Conservation (phyloP, 1,140 invertebrate species). For the Bicyclus anynana region DNA sequence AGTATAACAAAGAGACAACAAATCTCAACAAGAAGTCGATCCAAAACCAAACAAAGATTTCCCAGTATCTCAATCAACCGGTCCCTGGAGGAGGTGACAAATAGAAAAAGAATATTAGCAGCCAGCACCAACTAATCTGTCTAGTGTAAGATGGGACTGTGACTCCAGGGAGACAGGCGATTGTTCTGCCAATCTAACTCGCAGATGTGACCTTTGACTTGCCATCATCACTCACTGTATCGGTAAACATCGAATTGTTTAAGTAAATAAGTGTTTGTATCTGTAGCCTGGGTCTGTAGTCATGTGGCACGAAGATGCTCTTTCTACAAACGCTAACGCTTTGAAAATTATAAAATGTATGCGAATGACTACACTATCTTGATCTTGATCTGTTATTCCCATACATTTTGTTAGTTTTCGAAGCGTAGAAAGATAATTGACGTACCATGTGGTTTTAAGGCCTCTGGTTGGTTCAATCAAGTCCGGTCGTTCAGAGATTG, state of each 20-base stretch:
- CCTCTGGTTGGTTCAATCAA: too few species aligned
- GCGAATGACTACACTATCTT: too few species aligned
- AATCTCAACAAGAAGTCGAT: not conserved
- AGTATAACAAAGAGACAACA: not conserved
- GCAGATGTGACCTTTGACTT: constrained; percentile 52
- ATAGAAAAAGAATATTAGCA: constrained; percentile 49
- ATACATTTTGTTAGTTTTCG: too few species aligned
- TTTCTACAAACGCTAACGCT: too few species aligned
- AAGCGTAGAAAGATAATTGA: too few species aligned
- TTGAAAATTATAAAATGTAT: too few species aligned
- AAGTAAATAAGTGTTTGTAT: not conserved
- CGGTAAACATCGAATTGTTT: not conserved
- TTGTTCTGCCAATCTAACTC: constrained; percentile 52
- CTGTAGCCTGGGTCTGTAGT: too few species aligned
- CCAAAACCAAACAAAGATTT: not conserved
- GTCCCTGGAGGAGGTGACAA: constrained; percentile 19
- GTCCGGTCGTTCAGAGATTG: too few species aligned
- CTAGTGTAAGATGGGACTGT: constrained; percentile 28
- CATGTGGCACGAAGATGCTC: too few species aligned
- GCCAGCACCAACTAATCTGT: constrained; percentile 47
- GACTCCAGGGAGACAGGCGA: constrained; percentile 29
- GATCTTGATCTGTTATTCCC: too few species aligned
- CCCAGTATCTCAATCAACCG: constrained; percentile 34
- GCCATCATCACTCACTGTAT: constrained; percentile 33
- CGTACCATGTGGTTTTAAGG: too few species aligned